A percentile compares a stretch with the other conserved stretches of the same genome.
phyloP scores from a whole-genome alignment of 2,797 vertebrate genomes.

The Gadopsis bispinosus region DNA sequence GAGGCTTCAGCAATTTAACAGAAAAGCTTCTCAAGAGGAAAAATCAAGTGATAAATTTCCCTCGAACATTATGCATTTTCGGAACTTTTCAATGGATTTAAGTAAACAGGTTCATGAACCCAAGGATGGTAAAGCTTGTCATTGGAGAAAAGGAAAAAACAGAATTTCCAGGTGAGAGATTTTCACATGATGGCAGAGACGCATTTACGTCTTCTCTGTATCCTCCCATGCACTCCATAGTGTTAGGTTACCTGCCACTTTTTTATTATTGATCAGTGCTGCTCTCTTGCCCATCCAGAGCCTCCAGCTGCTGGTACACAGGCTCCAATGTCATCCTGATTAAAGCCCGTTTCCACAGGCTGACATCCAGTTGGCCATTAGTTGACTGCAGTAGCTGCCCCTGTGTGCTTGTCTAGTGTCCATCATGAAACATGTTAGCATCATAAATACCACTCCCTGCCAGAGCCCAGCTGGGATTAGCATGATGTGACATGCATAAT shows the following conservation, averaged over 20 bases:
- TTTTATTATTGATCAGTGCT: slow-evolving; percentile 13
- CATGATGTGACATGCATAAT: slow-evolving; percentile 25
- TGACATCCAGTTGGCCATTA: slow-evolving; percentile 5
- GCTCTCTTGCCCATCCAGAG: slow-evolving; percentile 9
- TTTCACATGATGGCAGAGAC: not conserved
- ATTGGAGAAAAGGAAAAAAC: not conserved
- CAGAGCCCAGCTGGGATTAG: slow-evolving; percentile 26
- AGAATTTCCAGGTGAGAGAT: not conserved
- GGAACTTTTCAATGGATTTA: not conserved
- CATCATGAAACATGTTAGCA: slow-evolving; percentile 32
- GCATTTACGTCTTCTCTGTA: not conserved
- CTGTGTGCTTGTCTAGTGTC: slow-evolving; percentile 4
- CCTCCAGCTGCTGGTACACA: slow-evolving; percentile 15
- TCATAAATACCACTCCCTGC: slow-evolving; percentile 22
- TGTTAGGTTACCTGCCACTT: slow-evolving; percentile 18
- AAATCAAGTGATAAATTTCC: not conserved
- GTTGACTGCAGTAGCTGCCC: slow-evolving; percentile 20
- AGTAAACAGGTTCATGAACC: not conserved
- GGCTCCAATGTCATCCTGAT: slow-evolving; percentile 31
- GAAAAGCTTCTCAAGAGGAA: not conserved
- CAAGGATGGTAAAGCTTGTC: not conserved
- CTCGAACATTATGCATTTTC: slow-evolving; percentile 1
- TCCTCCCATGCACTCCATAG: not conserved
- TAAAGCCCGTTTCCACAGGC: slow-evolving; percentile 26
- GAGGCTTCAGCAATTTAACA: not conserved